Base-by-base conservation (phyloP, 2,888 invertebrate genomes). In the Mesorhabditis sp. region DNA sequence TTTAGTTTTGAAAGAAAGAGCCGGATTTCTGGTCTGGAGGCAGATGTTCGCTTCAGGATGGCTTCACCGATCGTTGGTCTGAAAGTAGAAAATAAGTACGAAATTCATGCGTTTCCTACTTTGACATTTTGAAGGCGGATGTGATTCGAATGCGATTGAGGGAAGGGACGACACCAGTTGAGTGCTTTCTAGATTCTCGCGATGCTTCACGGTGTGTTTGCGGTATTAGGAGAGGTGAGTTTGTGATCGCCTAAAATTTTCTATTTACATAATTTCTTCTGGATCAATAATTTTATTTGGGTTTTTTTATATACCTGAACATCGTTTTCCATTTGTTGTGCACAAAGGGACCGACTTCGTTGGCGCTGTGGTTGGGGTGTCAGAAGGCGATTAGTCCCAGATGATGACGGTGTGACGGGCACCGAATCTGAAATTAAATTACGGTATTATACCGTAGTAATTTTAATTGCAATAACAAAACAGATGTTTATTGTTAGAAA, bases 91-190 rank as follows among this genome's bases (percentile, higher is more conserved):
- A 28, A 45, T 65, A 15, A 5, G 42, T 65, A 41, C n/a, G 58
- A 50, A 50, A 50, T 50, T 50, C 58, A 13, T 50, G 58, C 58
- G n/a, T 13, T 50, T 13, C 79, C 68, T 67, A 84, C 84, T 84
- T 84, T 63, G 84, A 82, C 45, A 74, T 72, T 45, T 80, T 78
- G 72, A 73, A 84, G 67, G 82, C 78, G 62, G 82, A 82, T 67
- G 83, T 82, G 71, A 84, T 84, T 41, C 84, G 74, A 4, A 84
- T 72, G 65, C 84, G 74, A 62, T 82, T 81, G 41, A 84, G 70
- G 5, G 83, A 78, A 5, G 84, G 83, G 13, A 84, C 76, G 43
- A 80, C 69, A 41, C 82, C 80, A 45, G 74, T 79, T 5, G 80
- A 77, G 13, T 80, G 74, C 43, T 77, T 78, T 43, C 78, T 66